Percentiles rank a stretch among this genome's conserved stretches.
These are phyloP conservation scores for Smithornis capensis DNA, from an alignment of 2,113 vertebrate species.

Conservation along the genomic window DNA sequence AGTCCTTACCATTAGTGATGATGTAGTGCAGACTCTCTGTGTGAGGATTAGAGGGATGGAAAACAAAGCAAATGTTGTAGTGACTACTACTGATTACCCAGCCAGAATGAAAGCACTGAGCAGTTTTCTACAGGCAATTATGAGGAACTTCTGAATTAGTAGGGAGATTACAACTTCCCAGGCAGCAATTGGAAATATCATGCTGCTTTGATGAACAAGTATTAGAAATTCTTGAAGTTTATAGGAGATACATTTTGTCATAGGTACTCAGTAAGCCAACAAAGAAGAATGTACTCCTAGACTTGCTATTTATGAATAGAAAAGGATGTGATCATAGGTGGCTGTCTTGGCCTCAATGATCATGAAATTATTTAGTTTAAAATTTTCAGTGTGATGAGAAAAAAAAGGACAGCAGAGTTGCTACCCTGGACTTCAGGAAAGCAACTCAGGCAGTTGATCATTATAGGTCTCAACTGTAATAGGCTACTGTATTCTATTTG, in stretches of 20 bases:
- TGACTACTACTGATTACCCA: background rate
- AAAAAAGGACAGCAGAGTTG: background rate
- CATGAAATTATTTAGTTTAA: background rate
- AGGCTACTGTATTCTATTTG: background rate
- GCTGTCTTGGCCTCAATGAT: background rate
- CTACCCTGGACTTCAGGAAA: background rate
- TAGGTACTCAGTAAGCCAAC: background rate
- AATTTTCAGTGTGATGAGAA: background rate
- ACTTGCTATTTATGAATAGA: background rate
- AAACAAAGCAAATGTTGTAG: background rate
- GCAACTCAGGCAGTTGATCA: background rate
- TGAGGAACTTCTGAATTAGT: background rate
- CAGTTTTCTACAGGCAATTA: background rate
- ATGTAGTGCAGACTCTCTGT: background rate
- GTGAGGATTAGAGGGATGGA: background rate
- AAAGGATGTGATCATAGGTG: background rate
- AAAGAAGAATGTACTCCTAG: background rate
- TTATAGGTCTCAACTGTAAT: background rate
- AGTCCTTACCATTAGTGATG: background rate
- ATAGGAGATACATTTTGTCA: background rate
- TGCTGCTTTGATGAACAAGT: background rate
- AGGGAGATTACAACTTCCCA: background rate
- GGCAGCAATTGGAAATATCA: background rate
- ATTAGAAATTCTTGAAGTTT: background rate
- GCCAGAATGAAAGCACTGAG: background rate